Evolutionary conservation across 2,888 invertebrate genomes (phyloP).

Genomic region (Athetis lepigone): DNA sequence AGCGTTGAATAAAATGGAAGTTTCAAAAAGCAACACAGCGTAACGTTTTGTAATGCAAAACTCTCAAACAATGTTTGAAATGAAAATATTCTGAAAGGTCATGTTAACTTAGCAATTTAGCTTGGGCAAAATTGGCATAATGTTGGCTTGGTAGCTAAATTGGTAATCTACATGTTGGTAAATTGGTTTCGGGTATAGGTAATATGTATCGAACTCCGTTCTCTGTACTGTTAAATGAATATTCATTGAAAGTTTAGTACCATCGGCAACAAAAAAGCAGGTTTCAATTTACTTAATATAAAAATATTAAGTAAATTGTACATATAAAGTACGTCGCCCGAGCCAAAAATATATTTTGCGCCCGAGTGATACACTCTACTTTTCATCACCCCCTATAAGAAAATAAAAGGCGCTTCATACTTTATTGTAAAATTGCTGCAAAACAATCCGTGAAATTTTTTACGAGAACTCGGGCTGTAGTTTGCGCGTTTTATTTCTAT

Average conservation of each 20-base stretch:
- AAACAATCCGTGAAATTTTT: too few relatives aligned
- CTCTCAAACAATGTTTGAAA: constrained; percentile 6
- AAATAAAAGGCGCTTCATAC: too few relatives aligned
- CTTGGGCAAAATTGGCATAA: constrained; percentile 17
- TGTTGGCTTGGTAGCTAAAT: constrained; percentile 23
- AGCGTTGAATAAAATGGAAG: constrained; percentile 34
- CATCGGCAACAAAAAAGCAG: constrained; percentile 3
- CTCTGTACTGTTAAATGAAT: constrained; percentile 35
- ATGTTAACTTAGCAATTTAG: constrained; percentile 18
- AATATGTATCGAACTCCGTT: constrained; percentile 10
- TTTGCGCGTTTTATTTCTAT: too few relatives aligned
- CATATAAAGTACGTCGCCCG: too few relatives aligned
- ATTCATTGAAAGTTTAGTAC: constrained; percentile 36
- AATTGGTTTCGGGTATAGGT: constrained; percentile 34
- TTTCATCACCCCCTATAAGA: too few relatives aligned
- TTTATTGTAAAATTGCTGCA: too few relatives aligned
- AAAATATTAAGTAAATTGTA: too few relatives aligned
- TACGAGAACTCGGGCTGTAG: too few relatives aligned
- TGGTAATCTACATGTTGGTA: constrained; percentile 18
- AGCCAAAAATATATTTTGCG: too few relatives aligned
- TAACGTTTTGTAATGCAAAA: constrained; percentile 31
- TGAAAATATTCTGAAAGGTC: constrained; percentile 21
- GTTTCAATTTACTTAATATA: background rate
- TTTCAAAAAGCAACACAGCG: constrained; percentile 5
- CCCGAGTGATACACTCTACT: too few relatives aligned